Base-by-base conservation (phyloP, 2,888 invertebrate species). In the Heliconius erato region DNA sequence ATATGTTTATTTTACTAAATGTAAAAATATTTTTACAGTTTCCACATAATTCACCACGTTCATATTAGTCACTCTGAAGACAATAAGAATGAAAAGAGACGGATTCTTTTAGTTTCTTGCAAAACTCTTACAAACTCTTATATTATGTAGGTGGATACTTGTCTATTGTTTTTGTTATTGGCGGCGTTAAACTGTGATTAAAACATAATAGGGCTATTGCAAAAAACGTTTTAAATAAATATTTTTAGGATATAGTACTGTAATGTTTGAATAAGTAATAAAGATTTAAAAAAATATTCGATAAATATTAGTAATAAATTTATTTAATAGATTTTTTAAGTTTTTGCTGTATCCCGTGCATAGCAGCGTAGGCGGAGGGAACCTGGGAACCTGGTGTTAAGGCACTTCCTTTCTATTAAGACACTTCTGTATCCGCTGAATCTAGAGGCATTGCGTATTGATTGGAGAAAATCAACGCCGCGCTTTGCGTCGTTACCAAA, bases 131-230 rank as follows among this genome's bases (percentile, higher is more conserved):
- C 59, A 28, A 65, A 35, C 32, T 28, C 67, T 79, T 63, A 76
- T 67, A 76, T 59, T 19, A 76, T 54, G 80, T 69, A 72, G 26
- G 72, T 28, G 23, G 40, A n/a, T 71, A 72, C 26, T 23, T 9
- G 14, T 9, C 72, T 72, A 59, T 79, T 82, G 74, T 79, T 74
- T 69, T n/a, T 65, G 35, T 82, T 65, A 79, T 79, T 63, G 65
- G 82, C 35, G 63, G n/a, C 71, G 59, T 76, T 82, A 79, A 79
- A 79, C 71, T 76, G 69, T 49, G 76, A 82, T 82, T 71, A 71
- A 49, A 65, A 74, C n/a, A 79, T 63, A 82, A 82, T 65, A 49
- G 63, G 16, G 3, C 40, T n/a, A 14, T 81, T 81, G 19, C 4
- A 76, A 76, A 74, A 72, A 28, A 49, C 28, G 65, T 67, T 26